Evolutionary conservation across 2,888 invertebrate species (phyloP), one percentile per base, ranked within the genome.

Genomic region (Rhyacophila evoluta): DNA sequence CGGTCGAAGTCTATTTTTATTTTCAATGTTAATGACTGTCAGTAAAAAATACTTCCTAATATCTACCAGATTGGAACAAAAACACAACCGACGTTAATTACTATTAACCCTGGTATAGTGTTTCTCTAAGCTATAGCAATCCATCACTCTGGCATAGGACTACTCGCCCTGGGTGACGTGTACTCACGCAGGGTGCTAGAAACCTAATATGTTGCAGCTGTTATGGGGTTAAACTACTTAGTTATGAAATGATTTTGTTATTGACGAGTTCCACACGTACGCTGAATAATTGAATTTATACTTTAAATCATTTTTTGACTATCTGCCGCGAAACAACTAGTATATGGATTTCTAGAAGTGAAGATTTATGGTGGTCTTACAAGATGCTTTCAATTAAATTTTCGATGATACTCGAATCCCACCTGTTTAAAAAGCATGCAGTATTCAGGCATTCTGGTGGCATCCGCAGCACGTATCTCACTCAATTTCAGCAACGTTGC

Each of bases 21-120:
- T 76, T 41, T 33, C 10, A 71, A 71, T 75, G 36, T 12, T 74
- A 76, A 76, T 76, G 41, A 76, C 36, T 55, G 55, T 55, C 19
- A 0, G 10, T 55, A 55, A 8, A 55, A 8, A 25, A 41, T n/a
- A 41, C 15, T 19, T 15, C 2, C 1, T 41, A 41, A 55, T 55
- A 25, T 55, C 19, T 55, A 25, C 55, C 15, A 19, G 12, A 25
- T 19, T 33, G n/a, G 37, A 3, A 29, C 72, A 29, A 71, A 28
- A 72, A 77, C 27, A 77, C 39, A 67, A n/a, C 19, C 72, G 36
- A 41, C 55, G 68, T 36, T 72, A 77, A 77, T 77, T 77, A 28
- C 77, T 27, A 28, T 77, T 72, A 72, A 77, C 72, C 72, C 72
- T 67, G 29, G 19, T 8, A 33, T 36, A 33, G n/a, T 29, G 27